These are phyloP conservation scores for Protobothrops mucrosquamatus DNA, from an alignment of 2,113 vertebrate genomes.

Conservation along the genomic window DNA sequence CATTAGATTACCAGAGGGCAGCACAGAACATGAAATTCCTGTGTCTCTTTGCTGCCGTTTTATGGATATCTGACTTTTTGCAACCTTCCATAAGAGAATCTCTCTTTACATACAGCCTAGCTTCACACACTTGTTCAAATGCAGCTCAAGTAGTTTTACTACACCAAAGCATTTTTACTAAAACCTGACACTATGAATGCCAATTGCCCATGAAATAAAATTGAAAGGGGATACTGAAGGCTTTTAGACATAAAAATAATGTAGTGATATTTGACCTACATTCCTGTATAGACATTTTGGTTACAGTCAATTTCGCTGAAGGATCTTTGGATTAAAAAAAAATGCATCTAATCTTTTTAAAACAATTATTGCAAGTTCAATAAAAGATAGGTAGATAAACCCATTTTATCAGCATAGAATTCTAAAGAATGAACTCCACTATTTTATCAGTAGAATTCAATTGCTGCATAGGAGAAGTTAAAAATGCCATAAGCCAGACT, in stretches of 20 bases:
- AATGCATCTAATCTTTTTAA: background rate
- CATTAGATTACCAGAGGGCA: background rate
- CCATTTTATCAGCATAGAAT: background rate
- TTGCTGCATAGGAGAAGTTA: background rate
- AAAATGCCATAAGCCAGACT: background rate
- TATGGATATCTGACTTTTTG: background rate
- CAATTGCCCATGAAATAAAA: background rate
- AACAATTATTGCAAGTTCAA: background rate
- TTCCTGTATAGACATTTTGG: background rate
- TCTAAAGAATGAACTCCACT: background rate
- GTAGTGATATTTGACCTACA: background rate
- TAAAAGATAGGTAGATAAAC: background rate
- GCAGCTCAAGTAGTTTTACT: background rate
- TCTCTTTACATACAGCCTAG: background rate
- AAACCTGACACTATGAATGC: background rate
- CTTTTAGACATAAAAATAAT: background rate
- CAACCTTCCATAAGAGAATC: background rate
- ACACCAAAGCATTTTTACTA: background rate
- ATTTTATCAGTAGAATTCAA: background rate
- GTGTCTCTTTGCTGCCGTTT: background rate
- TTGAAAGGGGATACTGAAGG: background rate
- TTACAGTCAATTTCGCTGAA: background rate
- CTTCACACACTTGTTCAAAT: background rate
- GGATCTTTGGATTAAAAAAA: background rate
- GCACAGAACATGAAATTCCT: background rate